Evolutionary conservation across 2,113 vertebrate genomes (phyloP).

Genomic region (Chiloscyllium plagiosum): DNA sequence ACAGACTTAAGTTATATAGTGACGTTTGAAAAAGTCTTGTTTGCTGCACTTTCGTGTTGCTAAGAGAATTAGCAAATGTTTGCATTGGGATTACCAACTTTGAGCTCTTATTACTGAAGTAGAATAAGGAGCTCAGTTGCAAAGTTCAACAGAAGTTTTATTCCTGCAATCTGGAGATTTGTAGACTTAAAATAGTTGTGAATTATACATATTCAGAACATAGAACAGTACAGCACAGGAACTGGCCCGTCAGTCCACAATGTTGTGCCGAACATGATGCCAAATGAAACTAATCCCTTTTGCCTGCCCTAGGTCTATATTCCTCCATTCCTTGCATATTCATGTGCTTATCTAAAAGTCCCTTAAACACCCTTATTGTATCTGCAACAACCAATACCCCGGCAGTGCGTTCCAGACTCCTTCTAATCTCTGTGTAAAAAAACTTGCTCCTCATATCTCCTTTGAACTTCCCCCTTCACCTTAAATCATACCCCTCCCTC

Average conservation of each 20-base stretch:
- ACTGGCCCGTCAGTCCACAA: too few species aligned
- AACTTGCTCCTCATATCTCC: too few species aligned
- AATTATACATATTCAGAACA: background rate
- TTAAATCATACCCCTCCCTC: too few species aligned
- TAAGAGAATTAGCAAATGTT: constrained; percentile 18
- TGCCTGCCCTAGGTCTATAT: too few species aligned
- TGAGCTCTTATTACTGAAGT: background rate
- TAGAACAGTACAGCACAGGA: too few species aligned
- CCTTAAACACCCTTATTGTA: background rate
- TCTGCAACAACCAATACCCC: background rate
- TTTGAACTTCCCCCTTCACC: too few species aligned
- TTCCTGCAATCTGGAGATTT: constrained; percentile 6
- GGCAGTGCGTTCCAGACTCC: too few species aligned
- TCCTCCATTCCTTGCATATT: too few species aligned
- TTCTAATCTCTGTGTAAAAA: too few species aligned
- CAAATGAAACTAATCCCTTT: too few species aligned
- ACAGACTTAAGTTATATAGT: background rate
- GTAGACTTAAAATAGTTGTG: background rate
- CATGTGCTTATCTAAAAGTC: too few species aligned
- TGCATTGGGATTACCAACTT: constrained; percentile 21
- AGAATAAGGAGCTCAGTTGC: background rate
- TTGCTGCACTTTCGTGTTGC: constrained; percentile 29
- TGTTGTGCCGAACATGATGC: too few species aligned
- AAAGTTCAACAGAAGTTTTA: background rate
- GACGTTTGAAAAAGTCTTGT: constrained; percentile 5